Evolutionary conservation across 2,888 invertebrate species (phyloP).

Genomic region (Spilosoma lubricipeda): DNA sequence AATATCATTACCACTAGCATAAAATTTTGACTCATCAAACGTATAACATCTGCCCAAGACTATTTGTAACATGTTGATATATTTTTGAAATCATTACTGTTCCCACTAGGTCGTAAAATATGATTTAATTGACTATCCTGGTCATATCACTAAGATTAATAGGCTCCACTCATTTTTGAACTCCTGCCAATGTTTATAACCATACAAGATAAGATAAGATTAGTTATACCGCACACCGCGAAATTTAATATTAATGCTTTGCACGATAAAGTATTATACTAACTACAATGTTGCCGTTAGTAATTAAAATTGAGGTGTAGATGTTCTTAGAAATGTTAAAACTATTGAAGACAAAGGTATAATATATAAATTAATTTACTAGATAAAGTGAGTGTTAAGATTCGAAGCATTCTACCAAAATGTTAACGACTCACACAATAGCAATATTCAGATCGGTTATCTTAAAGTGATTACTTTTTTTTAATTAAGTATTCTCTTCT

Average conservation of each 20-base stretch:
- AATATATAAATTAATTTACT: slow-evolving; percentile 16
- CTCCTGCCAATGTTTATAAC: slow-evolving; percentile 44
- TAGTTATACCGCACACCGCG: slow-evolving; percentile 19
- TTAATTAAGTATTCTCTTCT: background rate
- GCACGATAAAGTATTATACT: slow-evolving; percentile 21
- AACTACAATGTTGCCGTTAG: slow-evolving; percentile 22
- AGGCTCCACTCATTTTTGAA: slow-evolving; percentile 47
- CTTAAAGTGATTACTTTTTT: background rate
- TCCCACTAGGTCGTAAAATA: slow-evolving; percentile 37
- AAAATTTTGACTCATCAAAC: slow-evolving; percentile 26
- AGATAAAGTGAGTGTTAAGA: background rate
- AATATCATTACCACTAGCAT: slow-evolving; percentile 9
- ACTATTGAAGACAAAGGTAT: slow-evolving; percentile 17
- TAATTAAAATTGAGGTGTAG: slow-evolving; percentile 23
- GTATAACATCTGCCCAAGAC: slow-evolving; percentile 26
- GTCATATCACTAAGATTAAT: slow-evolving; percentile 51
- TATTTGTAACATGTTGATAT: slow-evolving; percentile 34
- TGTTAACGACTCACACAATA: too few species aligned
- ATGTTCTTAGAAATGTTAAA: slow-evolving; percentile 18
- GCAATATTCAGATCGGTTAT: too few species aligned
- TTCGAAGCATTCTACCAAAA: background rate
- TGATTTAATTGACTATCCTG: slow-evolving; percentile 44
- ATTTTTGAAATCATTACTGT: slow-evolving; percentile 46
- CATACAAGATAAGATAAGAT: slow-evolving; percentile 46
- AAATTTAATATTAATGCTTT: slow-evolving; percentile 41